These are phyloP conservation scores for Drosophila suboccidentalis DNA, from an alignment of 2,888 invertebrate species.

Conservation along the genomic window DNA sequence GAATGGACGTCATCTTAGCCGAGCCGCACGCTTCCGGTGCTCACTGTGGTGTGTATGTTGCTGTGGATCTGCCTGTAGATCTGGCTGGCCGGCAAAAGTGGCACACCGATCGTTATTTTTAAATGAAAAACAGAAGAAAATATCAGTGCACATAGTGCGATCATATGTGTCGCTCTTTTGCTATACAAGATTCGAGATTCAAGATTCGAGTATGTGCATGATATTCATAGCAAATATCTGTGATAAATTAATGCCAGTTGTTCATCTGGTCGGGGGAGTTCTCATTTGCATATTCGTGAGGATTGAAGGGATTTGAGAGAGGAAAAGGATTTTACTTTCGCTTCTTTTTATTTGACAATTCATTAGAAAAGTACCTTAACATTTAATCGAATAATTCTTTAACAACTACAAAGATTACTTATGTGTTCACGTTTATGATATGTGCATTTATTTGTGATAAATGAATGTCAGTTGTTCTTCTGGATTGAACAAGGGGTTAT, in stretches of 20 bases:
- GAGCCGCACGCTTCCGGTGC: constrained; percentile 72
- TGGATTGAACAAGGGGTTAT: background rate
- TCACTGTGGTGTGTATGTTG: constrained; percentile 5
- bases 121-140: constrained; percentile 59
- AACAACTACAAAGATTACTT: too few species aligned
- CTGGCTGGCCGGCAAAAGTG: constrained; percentile 59
- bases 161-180: constrained; percentile 51
- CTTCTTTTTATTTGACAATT: background rate
- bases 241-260: constrained; percentile 63
- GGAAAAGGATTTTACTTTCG: background rate
- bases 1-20: constrained; percentile 69
- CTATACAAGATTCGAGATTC: constrained; percentile 24
- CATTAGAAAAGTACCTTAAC: background rate
- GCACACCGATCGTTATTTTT: constrained; percentile 76
- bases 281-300: background rate
- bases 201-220: constrained; percentile 44
- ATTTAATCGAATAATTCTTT: background rate
- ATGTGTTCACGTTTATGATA: background rate
- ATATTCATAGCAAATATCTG: constrained; percentile 49
- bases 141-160: constrained; percentile 66
- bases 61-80: constrained; percentile 7
- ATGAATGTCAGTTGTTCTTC: background rate
- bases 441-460: background rate
- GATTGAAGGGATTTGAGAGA: background rate
- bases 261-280: background rate